phyloP scores from a whole-genome alignment of 2,797 vertebrate species.

The Morelia viridis region DNA sequence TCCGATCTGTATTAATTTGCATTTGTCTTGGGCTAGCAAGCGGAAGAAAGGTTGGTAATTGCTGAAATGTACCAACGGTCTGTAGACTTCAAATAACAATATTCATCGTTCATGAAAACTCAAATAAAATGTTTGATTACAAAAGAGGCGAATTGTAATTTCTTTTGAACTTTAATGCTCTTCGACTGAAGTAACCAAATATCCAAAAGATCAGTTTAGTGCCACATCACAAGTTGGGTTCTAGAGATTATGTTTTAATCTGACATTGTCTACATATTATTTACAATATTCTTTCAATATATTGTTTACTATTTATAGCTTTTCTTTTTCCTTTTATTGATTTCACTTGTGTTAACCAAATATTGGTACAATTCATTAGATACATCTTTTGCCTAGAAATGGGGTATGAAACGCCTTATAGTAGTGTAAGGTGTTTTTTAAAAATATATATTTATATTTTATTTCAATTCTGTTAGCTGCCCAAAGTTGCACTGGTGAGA shows the following conservation, averaged over 20 bases:
- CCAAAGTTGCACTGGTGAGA: neutral
- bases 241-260: neutral
- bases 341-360: neutral
- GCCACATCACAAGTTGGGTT: neutral
- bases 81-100: constrained; percentile 17
- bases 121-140: neutral
- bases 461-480: neutral
- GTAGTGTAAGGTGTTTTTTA: neutral
- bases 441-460: neutral
- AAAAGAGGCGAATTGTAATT: neutral
- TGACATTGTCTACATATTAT: neutral
- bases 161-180: constrained; percentile 12
- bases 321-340: neutral
- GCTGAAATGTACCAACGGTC: neutral
- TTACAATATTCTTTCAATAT: neutral
- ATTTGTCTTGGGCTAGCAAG: neutral
- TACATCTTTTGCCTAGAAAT: neutral
- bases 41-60: neutral
- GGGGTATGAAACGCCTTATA: neutral
- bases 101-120: neutral
- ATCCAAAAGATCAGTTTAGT: neutral
- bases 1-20: neutral
- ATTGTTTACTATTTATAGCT: neutral
- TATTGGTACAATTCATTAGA: neutral
- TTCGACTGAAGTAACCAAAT: neutral